These are phyloP conservation scores for Hylaea fasciaria DNA, from an alignment of 2,888 invertebrate genomes.

Conservation along the genomic window DNA sequence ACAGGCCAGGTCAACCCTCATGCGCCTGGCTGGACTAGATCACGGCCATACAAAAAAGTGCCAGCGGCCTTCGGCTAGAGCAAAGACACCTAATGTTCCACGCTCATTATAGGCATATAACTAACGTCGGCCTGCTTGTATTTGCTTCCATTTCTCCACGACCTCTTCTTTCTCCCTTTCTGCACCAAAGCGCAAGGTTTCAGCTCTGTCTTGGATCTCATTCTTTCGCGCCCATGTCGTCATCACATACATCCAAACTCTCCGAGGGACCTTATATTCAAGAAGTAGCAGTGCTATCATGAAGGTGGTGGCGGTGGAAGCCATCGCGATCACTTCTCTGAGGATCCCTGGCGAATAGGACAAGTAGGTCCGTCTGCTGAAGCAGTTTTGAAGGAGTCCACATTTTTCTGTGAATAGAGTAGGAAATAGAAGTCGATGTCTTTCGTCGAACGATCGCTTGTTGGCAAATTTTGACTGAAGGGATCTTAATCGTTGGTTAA, in stretches of 20 bases:
- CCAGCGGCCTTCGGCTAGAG: too few species aligned
- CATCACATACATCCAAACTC: constrained; percentile 41
- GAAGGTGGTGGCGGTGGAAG: constrained; percentile 53
- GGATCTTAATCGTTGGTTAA: too few species aligned
- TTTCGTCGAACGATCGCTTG: too few species aligned
- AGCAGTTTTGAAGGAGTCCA: constrained; percentile 71
- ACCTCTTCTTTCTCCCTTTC: constrained; percentile 54
- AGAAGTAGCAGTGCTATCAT: constrained; percentile 57
- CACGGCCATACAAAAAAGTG: too few species aligned
- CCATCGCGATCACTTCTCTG: constrained; percentile 58
- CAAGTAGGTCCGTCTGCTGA: constrained; percentile 57
- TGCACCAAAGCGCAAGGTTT: constrained; percentile 41
- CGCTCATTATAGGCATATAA: neutral
- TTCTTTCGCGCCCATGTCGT: neutral
- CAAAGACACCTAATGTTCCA: too few species aligned
- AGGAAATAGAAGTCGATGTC: neutral
- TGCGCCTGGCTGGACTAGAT: too few species aligned
- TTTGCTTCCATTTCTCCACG: constrained; percentile 48
- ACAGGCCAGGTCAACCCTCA: too few species aligned
- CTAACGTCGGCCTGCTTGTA: constrained; percentile 49
- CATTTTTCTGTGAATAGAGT: constrained; percentile 62
- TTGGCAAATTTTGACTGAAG: too few species aligned
- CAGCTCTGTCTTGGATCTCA: neutral
- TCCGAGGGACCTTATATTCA: constrained; percentile 62
- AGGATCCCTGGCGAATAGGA: constrained; percentile 50